Base-by-base conservation (phyloP, 2,888 invertebrate genomes). In the Cryptus viduatorius region DNA sequence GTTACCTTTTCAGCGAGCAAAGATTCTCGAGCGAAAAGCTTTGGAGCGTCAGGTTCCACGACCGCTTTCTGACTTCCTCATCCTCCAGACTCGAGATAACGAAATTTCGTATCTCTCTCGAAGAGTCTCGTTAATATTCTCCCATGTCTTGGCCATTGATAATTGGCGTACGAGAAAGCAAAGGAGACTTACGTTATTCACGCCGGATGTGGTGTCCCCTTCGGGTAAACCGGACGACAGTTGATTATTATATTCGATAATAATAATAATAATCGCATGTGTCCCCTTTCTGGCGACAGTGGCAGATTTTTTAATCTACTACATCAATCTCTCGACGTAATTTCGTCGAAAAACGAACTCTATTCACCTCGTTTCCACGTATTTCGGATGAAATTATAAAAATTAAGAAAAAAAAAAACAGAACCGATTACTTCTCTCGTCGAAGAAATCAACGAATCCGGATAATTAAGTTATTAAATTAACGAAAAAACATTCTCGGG, bases 181-280 rank as follows among this genome's bases (percentile, higher is more conserved):
- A 19, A 12, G 1, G 16, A 12, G 53, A 46, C 48, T 46, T n/a
- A 16, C 44, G 67, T 42, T 56, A 73, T 81, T 37, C n/a, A 64
- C 31, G 68, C 81, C 84, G 84, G 84, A 84, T 78, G 84, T 75
- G 69, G 68, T 81, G 80, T 77, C 67, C 12, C 71, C 46, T 69
- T 64, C 24, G 50, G 65, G 46, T 42, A 61, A 50, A 59, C 59
- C 77, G 61, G 71, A 77, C 68, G 84, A 80, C 72, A 80, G 37
- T 48, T 64, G 53, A 64, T 84, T 78, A 81, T 84, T 78, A 78
- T 69, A 78, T 84, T 81, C 78, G 84, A 84, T 84, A 81, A 84
- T 84, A 84, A 84, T 84, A 84, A 84, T 81, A 81, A 84, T 78
- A 77, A 84, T 81, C 64, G 84, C 84, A 69, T 81, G 82, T 82